A percentile compares a stretch with the other conserved stretches of the same genome.
phyloP scores from a whole-genome alignment of 2,113 vertebrate genomes.

The Cyprinus carpio region DNA sequence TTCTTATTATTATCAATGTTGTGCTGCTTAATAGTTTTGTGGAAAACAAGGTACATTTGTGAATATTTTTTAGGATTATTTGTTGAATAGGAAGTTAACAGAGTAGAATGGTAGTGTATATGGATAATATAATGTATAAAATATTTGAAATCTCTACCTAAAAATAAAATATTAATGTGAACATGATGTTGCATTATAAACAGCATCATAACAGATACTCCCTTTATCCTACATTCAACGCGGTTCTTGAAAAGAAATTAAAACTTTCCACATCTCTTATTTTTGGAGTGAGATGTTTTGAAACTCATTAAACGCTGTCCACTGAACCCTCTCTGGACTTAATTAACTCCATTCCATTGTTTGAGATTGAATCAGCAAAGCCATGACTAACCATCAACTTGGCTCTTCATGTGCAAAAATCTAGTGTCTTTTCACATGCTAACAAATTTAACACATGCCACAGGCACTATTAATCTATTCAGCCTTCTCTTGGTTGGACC shows the following conservation, averaged over 20 bases:
- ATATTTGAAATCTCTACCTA: neutral
- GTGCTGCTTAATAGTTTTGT: no score
- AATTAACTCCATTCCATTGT: slow-evolving; percentile 24
- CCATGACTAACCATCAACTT: neutral
- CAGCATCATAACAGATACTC: neutral
- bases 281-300: neutral
- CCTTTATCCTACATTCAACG: neutral
- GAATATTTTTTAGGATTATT: neutral
- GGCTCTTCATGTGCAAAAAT: neutral
- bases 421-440: neutral
- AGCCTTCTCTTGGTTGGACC: neutral
- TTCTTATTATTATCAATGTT: no score
- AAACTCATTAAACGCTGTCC: neutral
- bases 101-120: neutral
- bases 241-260: neutral
- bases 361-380: slow-evolving; percentile 12
- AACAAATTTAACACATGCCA: neutral
- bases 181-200: neutral
- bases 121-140: neutral
- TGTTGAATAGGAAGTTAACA: neutral
- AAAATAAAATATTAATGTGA: no score
- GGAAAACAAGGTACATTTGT: no score
- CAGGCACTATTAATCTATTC: slow-evolving; percentile 1
- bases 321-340: neutral
- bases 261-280: neutral